Evolutionary conservation across 2,888 invertebrate species (phyloP).

Genomic region (Eupithecia abbreviata): DNA sequence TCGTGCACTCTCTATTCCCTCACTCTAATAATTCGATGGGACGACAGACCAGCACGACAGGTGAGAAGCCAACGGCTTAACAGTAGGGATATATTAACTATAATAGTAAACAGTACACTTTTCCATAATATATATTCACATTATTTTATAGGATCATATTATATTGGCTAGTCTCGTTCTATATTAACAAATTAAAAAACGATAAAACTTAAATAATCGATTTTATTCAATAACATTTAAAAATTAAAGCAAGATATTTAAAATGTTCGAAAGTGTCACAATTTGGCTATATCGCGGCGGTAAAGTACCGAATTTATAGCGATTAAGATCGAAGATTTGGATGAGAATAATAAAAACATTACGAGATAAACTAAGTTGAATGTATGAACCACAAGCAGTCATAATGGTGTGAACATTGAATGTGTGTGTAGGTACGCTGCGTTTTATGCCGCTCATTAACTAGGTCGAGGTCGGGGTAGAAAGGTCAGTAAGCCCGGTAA

Average conservation of each 20-base stretch:
- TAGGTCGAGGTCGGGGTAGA: neutral
- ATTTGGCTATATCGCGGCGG: slow-evolving; percentile 36
- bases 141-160: neutral
- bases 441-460: neutral
- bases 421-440: neutral
- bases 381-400: neutral
- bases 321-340: slow-evolving; percentile 14
- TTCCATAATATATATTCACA: neutral
- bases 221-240: slow-evolving; percentile 44
- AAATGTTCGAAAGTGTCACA: slow-evolving; percentile 35
- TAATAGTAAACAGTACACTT: neutral
- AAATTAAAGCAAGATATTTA: slow-evolving; percentile 47
- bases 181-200: slow-evolving; percentile 51
- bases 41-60: no score
- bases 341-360: neutral
- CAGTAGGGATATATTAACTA: neutral
- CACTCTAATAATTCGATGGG: no score
- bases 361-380: neutral
- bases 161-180: slow-evolving; percentile 16
- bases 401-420: neutral
- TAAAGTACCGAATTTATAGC: slow-evolving; percentile 49
- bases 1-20: no score
- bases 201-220: slow-evolving; percentile 43
- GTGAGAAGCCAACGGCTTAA: neutral
- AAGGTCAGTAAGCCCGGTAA: neutral